phyloP scores from a whole-genome alignment of 2,113 vertebrate species.

The human region DNA sequence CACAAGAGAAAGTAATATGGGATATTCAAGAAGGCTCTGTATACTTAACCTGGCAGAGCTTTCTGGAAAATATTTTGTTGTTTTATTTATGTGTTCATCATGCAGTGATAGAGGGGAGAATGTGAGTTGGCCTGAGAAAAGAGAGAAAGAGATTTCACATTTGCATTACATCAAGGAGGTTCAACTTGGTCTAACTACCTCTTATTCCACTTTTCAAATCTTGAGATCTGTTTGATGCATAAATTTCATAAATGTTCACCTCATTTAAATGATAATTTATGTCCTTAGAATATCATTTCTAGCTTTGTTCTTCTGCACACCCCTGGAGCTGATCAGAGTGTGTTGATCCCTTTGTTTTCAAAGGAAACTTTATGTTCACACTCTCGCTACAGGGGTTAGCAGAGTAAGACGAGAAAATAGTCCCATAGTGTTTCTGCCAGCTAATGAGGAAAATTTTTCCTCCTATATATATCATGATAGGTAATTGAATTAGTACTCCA shows the following conservation, averaged over 20 bases:
- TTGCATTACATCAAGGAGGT: slow-evolving; percentile 1
- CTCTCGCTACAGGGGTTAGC: slow-evolving; percentile 4
- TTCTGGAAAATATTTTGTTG: slow-evolving; percentile 59
- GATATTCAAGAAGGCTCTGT: slow-evolving; percentile 43
- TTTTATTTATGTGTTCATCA: slow-evolving; percentile 60
- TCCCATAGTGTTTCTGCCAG: slow-evolving; percentile 14
- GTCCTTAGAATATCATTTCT: slow-evolving; percentile 14
- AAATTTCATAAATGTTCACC: slow-evolving; percentile 32
- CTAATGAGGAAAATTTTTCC: slow-evolving; percentile 23
- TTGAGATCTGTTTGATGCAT: slow-evolving; percentile 49
- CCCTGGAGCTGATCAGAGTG: slow-evolving; percentile 38
- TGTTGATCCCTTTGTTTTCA: slow-evolving; percentile 62
- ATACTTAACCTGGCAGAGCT: slow-evolving; percentile 48
- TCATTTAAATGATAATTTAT: slow-evolving; percentile 70
- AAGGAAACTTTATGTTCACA: slow-evolving; percentile 42
- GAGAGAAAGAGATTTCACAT: not conserved
- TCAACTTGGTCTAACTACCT: not conserved
- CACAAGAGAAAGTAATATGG: slow-evolving; percentile 53
- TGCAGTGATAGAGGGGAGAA: not conserved
- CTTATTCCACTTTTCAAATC: slow-evolving; percentile 45
- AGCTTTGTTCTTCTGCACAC: slow-evolving; percentile 20
- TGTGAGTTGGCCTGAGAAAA: not conserved
- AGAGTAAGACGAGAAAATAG: slow-evolving; percentile 34
- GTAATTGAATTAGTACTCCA: slow-evolving; percentile 69
- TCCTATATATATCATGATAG: slow-evolving; percentile 28